Base-by-base conservation (phyloP, 2,797 vertebrate genomes). In the Chaetophractus vellerosus region DNA sequence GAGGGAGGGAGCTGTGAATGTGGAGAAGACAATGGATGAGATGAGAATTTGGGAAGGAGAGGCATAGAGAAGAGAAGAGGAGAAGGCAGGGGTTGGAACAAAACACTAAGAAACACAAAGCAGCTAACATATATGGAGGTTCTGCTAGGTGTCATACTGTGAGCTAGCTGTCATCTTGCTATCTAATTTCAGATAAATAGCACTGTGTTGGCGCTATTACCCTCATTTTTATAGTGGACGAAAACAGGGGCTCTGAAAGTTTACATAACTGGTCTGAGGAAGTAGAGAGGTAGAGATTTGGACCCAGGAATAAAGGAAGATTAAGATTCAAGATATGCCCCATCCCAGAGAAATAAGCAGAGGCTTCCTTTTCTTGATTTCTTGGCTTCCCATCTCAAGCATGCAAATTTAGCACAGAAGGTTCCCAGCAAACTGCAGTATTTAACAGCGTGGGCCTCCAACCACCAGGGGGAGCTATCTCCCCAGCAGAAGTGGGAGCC, bases 361-460 rank as follows among this genome's bases (percentile, higher is more conserved):
- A 45, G 10, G 1, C 5, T 11, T 21, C 23, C 16, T 66, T 88
- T 76, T 16, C 9, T 1, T 33, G 57, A 59, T 69, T 26, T 12
- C 19, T 33, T 61, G 38, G 26, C 9, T 90, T 33, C 5, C 45
- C 0, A 3, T n/a, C 59, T 26, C 68, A 72, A 74, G 14, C 2
- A 12, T 10, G 15, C 0, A 15, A 33, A 26, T 21, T 68, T 11
- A 72, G 72, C 26, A 38, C 57, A 36, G 21, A 23, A 74, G 31
- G 68, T 45, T 68, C 9, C 48, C 10, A 31, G 21, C 8, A 24
- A 2, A 26, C 24, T 0, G 8, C 0, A 24, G 11, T 8, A 3
- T 5, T 41, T 57, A 64, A 64, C 82, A 36, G 69, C 24, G 2
- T 41, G 84, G 97, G 93, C 97, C 97, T 97, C 97, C 96, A 50